Base-by-base conservation (phyloP, 2,797 vertebrate genomes). In the Erithacus rubecula region DNA sequence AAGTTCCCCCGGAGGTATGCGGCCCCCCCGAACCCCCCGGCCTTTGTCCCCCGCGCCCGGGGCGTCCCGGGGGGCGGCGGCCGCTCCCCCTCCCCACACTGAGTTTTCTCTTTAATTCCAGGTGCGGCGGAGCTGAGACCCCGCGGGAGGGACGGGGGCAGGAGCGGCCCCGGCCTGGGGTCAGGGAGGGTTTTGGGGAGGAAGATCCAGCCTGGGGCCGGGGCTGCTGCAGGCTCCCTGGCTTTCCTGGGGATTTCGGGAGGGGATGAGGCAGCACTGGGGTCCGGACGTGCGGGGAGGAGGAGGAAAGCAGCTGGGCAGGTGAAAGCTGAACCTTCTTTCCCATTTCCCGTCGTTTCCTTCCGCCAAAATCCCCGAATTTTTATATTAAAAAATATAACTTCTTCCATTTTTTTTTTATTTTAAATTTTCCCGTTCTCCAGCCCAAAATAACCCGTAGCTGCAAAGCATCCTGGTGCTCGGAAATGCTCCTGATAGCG, bases 1-100 rank as follows among this genome's bases (percentile, higher is more conserved):
- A 90, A 93, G 87, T 94, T 91, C 71, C 70, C 60, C 82, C 63
- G 51, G 62, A 96, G 90, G 47, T 60, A 55, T 85, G 89, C 39
- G 76, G 30, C 39, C 78, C 81, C 67, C 53, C 52, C 46, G 64
- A 20, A 1, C 29, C 26, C 23, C 5, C 5, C 29, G 15, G 44
- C 32, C 80, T 89, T 93, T 90, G 91, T 87, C 49, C 87, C 65
- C 5, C 29, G 11, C 39, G 32, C 70, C 76, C 49, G 43, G 41
- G 41, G 41, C 41, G 24, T 26, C 24, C 47, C 47, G 23, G 24
- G 47, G 47, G 47, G 46, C 46, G 13, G 44, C 46, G 47, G 47
- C 49, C 26, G 51, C 49, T 52, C 51, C 51, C 51, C 51, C 27
- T 34, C 59, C 76, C 65, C 62, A 69, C 51, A 6, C 21, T 47